Evolutionary conservation across 92 coral and sea anemone genomes (phyloP).

Genomic region (Paragorgia papillata): DNA sequence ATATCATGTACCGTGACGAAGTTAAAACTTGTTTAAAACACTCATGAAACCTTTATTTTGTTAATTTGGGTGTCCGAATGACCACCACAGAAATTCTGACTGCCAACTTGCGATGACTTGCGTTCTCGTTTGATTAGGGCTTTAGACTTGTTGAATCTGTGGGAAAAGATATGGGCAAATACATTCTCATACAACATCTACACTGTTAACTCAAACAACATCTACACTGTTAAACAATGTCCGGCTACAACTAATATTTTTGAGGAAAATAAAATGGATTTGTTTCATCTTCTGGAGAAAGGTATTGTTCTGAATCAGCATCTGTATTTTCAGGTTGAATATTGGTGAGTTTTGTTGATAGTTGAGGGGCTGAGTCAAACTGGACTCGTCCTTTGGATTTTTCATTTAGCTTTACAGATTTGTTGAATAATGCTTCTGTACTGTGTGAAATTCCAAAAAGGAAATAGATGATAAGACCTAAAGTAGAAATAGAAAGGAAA

Average conservation of each 20-base stretch:
- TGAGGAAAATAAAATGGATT: slow-evolving; percentile 15
- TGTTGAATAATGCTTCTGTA: neutral
- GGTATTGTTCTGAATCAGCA: slow-evolving; percentile 26
- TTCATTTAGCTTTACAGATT: neutral
- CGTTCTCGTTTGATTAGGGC: too few species aligned
- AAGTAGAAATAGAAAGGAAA: neutral
- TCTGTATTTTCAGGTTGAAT: slow-evolving; percentile 27
- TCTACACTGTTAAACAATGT: too few species aligned
- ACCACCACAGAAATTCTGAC: too few species aligned
- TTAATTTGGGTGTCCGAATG: too few species aligned
- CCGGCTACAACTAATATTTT: neutral
- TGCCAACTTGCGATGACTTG: too few species aligned
- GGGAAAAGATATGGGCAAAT: too few species aligned
- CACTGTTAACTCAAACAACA: too few species aligned
- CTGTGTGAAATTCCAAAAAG: slow-evolving; percentile 23
- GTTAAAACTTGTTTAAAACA: too few species aligned
- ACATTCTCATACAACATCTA: too few species aligned
- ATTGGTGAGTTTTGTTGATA: slow-evolving; percentile 4
- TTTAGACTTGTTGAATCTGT: too few species aligned
- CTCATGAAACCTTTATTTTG: too few species aligned
- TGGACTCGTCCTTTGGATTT: neutral
- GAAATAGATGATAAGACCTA: slow-evolving; percentile 21
- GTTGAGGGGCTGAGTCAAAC: slow-evolving; percentile 28
- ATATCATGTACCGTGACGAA: too few species aligned
- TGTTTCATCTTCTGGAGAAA: slow-evolving; percentile 27